Evolutionary conservation across 2,797 vertebrate species (phyloP).

Genomic region (Gymnopithys bicolor): DNA sequence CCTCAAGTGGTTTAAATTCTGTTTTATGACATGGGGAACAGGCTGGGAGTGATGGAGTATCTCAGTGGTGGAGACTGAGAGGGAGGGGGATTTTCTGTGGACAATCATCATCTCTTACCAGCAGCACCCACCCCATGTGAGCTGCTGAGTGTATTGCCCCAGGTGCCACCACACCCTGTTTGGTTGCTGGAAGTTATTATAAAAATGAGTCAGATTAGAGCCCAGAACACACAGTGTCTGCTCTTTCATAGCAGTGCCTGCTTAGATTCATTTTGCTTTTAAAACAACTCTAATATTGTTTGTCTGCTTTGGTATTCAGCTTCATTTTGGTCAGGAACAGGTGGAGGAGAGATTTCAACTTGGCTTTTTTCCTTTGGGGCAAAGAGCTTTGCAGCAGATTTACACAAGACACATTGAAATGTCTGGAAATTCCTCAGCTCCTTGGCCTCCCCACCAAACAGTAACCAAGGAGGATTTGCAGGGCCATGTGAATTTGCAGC

Average conservation of each 20-base stretch:
- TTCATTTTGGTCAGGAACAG: background rate
- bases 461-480: background rate
- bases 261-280: background rate
- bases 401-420: rapidly evolving
- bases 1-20: background rate
- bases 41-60: background rate
- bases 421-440: background rate
- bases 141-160: background rate
- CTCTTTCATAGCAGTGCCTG: background rate
- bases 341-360: background rate
- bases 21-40: rapidly evolving
- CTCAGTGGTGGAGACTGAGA: background rate
- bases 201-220: background rate
- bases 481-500: rapidly evolving
- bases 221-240: background rate
- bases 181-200: background rate
- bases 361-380: background rate
- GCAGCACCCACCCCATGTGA: background rate
- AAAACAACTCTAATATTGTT: background rate
- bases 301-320: background rate
- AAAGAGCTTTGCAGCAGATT: background rate
- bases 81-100: background rate
- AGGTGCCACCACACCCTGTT: background rate
- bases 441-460: background rate
- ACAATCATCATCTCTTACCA: background rate